These are phyloP conservation scores for Brenthis daphne DNA, from an alignment of 2,888 invertebrate genomes.

Conservation along the genomic window DNA sequence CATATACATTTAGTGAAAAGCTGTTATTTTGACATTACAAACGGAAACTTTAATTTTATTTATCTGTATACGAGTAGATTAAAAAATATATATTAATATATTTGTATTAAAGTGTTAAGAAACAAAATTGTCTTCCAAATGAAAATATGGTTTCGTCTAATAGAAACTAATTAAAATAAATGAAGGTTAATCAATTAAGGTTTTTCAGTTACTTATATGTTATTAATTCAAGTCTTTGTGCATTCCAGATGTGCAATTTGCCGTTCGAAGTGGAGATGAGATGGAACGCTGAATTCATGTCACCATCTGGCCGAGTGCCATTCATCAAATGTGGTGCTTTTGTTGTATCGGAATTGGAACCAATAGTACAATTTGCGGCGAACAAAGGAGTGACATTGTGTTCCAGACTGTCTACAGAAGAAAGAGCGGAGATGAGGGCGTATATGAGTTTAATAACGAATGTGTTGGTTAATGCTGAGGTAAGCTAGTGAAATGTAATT, in stretches of 20 bases:
- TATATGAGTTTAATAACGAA: conserved; percentile 95
- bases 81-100: no score
- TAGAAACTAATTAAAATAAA: no score
- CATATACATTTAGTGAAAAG: no score
- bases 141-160: no score
- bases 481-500: conserved; percentile 48
- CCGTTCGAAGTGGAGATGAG: conserved; percentile 91
- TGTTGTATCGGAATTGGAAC: conserved; percentile 94
- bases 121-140: no score
- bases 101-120: no score
- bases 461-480: conserved; percentile 95
- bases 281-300: conserved; percentile 98
- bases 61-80: no score
- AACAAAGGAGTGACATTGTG: conserved; percentile 92
- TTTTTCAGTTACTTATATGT: neutral
- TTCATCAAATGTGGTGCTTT: conserved; percentile 95
- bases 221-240: neutral
- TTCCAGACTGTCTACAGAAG: conserved; percentile 85
- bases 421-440: conserved; percentile 95
- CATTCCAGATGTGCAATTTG: conserved; percentile 89
- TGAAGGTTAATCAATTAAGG: neutral
- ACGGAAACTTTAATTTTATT: no score
- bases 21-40: no score
- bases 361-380: conserved; percentile 93
- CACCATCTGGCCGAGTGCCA: conserved; percentile 95